phyloP scores from a whole-genome alignment of 2,113 vertebrate species.

The Pterocles orientalis region DNA sequence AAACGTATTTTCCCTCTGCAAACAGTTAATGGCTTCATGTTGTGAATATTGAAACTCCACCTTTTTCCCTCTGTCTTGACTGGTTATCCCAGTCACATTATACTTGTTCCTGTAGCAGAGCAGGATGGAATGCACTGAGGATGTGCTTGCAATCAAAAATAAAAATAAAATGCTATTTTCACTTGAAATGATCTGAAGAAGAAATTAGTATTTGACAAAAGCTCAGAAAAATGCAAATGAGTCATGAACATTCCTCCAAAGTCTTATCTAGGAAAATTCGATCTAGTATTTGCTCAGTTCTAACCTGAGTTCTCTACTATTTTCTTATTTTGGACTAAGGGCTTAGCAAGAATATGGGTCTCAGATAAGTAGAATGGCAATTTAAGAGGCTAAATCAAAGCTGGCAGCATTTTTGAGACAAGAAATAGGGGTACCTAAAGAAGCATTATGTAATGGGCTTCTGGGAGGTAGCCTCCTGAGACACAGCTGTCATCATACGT shows the following conservation, averaged over 20 bases:
- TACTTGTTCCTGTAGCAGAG: neutral
- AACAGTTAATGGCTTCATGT: neutral
- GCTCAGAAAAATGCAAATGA: neutral
- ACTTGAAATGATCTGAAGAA: neutral
- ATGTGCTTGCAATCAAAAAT: neutral
- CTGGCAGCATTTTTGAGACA: neutral
- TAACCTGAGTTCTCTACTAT: neutral
- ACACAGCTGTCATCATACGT: fast-evolving
- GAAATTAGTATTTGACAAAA: neutral
- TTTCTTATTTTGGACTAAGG: neutral
- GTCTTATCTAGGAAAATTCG: neutral
- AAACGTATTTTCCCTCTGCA: neutral
- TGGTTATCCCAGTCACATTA: neutral
- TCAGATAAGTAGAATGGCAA: neutral
- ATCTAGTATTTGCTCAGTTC: neutral
- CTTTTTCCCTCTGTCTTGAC: neutral
- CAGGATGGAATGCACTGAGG: neutral
- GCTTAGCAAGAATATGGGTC: neutral
- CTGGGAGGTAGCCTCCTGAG: neutral
- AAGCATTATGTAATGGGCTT: neutral
- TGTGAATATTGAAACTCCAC: neutral
- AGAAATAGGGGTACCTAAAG: neutral
- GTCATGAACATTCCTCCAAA: neutral
- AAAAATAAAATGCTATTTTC: neutral
- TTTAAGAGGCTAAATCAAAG: neutral